A percentile compares a stretch with the other conserved stretches of the same genome.
Evolutionary conservation across 2,888 invertebrate genomes (phyloP).

Genomic region (Caenorhabditis sp.): DNA sequence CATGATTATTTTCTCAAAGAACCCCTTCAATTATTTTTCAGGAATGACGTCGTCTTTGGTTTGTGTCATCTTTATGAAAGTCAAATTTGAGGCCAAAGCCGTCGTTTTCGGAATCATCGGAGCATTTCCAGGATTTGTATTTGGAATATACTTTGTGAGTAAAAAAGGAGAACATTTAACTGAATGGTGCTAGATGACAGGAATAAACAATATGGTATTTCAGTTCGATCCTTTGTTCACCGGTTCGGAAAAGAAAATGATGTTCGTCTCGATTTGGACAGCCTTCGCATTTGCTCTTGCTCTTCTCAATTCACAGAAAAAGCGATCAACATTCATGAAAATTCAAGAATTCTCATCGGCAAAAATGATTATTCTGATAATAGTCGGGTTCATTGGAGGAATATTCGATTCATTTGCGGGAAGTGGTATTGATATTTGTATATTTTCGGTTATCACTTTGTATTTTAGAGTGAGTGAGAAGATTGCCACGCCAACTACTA

Average conservation of each 20-base stretch:
- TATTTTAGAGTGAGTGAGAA: slow-evolving; percentile 66
- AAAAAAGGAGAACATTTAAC: too few relatives aligned
- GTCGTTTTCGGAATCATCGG: slow-evolving; percentile 61
- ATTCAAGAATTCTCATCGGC: slow-evolving; percentile 52
- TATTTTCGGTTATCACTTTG: slow-evolving; percentile 61
- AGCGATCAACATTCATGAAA: slow-evolving; percentile 50
- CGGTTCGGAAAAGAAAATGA: slow-evolving; percentile 68
- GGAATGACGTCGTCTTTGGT: slow-evolving; percentile 69
- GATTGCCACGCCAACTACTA: slow-evolving; percentile 69
- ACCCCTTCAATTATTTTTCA: slow-evolving; percentile 7
- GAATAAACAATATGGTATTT: too few relatives aligned
- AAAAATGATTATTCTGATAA: slow-evolving; percentile 59
- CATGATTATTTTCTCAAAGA: neutral
- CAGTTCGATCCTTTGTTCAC: slow-evolving; percentile 60
- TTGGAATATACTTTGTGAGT: slow-evolving; percentile 59
- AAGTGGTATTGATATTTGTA: slow-evolving; percentile 69
- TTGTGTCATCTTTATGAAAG: slow-evolving; percentile 64
- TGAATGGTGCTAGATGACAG: too few relatives aligned
- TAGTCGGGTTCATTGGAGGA: slow-evolving; percentile 66
- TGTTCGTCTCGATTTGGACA: slow-evolving; percentile 70
- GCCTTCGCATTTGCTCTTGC: slow-evolving; percentile 70
- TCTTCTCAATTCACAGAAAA: slow-evolving; percentile 63
- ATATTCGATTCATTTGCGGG: slow-evolving; percentile 69
- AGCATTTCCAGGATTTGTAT: slow-evolving; percentile 60
- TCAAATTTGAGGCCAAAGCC: slow-evolving; percentile 56